These are phyloP conservation scores for Aphis craccivora DNA, from an alignment of 1,140 invertebrate species.

Conservation along the genomic window DNA sequence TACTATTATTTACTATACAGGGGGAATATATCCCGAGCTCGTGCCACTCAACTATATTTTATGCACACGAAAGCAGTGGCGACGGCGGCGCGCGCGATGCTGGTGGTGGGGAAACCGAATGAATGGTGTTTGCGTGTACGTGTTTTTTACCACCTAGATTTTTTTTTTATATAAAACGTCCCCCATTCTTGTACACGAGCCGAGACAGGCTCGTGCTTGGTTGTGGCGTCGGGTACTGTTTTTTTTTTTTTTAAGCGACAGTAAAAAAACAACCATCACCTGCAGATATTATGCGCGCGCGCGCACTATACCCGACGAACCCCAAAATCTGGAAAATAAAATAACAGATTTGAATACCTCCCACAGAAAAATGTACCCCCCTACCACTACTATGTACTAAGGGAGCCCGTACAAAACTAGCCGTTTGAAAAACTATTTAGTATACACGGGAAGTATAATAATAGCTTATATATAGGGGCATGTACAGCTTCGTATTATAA, in stretches of 20 bases:
- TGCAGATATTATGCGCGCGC: neutral
- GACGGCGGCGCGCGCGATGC: neutral
- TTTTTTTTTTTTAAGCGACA: conserved; percentile 31
- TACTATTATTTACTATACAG: conserved; percentile 1
- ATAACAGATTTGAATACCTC: conserved; percentile 35
- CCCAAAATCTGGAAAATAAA: conserved; percentile 41
- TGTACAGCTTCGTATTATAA: neutral
- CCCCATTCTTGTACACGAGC: conserved; percentile 47
- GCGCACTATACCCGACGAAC: neutral
- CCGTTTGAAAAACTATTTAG: neutral
- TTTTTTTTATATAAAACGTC: conserved; percentile 36
- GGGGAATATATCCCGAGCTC: conserved; percentile 27
- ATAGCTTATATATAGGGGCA: too few species aligned
- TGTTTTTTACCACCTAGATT: conserved; percentile 55
- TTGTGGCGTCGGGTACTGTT: conserved; percentile 35
- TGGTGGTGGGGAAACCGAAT: neutral
- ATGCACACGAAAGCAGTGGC: neutral
- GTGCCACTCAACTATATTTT: conserved; percentile 40
- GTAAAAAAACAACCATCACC: conserved; percentile 41
- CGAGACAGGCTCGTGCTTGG: conserved; percentile 36
- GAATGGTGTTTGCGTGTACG: conserved; percentile 30
- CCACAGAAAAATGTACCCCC: neutral
- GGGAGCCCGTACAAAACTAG: neutral
- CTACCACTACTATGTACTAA: neutral
- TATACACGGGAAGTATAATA: neutral